These are phyloP conservation scores for Portunus trituberculatus DNA, from an alignment of 1,140 invertebrate species.

Conservation along the genomic window DNA sequence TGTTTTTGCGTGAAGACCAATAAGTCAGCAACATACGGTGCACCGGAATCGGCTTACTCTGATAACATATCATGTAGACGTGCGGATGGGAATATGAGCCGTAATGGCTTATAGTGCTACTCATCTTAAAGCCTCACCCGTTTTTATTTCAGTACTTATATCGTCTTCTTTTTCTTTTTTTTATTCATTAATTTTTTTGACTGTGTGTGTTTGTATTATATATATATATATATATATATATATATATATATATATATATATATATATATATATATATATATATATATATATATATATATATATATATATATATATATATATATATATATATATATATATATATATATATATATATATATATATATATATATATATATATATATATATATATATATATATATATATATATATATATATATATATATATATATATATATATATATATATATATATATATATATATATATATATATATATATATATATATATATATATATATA, in stretches of 20 bases:
- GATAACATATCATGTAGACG: too few species aligned
- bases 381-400: background rate
- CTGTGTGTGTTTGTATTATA: conserved; percentile 24
- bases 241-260: conserved; percentile 53
- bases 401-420: conserved; percentile 55
- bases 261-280: conserved; percentile 53
- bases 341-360: conserved; percentile 55
- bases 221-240: conserved; percentile 55
- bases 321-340: conserved; percentile 36
- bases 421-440: conserved; percentile 53
- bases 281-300: conserved; percentile 53
- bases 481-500: background rate
- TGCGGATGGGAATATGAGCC: too few species aligned
- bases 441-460: conserved; percentile 53
- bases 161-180: too few species aligned
- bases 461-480: conserved; percentile 51
- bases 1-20: too few species aligned
- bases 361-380: background rate
- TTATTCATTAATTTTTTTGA: background rate
- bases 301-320: background rate
- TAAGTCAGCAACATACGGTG: too few species aligned
- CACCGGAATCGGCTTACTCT: too few species aligned
- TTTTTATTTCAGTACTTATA: too few species aligned
- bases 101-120: too few species aligned
- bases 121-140: too few species aligned